Evolutionary conservation across 2,888 invertebrate genomes (phyloP).

Genomic region (Oscheius sp.): DNA sequence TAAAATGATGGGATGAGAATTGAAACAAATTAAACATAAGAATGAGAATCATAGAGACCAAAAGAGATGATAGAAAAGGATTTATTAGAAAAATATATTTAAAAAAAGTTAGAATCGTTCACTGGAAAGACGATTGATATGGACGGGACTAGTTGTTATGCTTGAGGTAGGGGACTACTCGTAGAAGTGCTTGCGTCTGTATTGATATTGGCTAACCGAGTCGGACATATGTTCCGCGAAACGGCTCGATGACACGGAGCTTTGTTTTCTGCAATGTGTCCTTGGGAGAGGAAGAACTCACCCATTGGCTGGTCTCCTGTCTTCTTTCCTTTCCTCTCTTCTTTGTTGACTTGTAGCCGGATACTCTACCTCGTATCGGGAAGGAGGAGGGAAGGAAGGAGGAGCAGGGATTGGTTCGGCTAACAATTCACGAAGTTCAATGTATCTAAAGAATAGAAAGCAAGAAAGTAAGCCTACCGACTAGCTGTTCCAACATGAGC

Average conservation of each 20-base stretch:
- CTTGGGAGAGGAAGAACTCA: not conserved
- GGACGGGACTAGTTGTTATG: conserved; percentile 6
- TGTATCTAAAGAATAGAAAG: conserved; percentile 34
- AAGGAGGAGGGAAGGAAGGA: conserved; percentile 26
- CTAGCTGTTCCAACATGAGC: conserved; percentile 93
- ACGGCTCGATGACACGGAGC: conserved; percentile 37
- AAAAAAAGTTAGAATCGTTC: conserved; percentile 1
- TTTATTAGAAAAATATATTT: not conserved
- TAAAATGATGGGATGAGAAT: not conserved
- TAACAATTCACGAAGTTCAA: conserved; percentile 44
- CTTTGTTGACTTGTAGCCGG: not conserved
- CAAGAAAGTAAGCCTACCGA: conserved; percentile 75
- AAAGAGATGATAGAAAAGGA: too few species aligned
- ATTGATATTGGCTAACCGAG: conserved; percentile 51
- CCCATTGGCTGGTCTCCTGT: too few species aligned
- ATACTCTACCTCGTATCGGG: conserved; percentile 20
- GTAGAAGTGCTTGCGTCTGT: conserved; percentile 37
- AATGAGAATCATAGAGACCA: not conserved
- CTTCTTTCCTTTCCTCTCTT: conserved; percentile 12
- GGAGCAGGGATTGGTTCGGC: conserved; percentile 32
- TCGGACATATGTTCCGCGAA: conserved; percentile 54
- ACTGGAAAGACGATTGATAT: conserved; percentile 29
- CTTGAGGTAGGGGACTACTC: conserved; percentile 21
- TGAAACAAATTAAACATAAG: not conserved
- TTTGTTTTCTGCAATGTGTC: not conserved